Evolutionary conservation across 2,113 vertebrate genomes (phyloP).

Genomic region (Gallinago paraguaiae): DNA sequence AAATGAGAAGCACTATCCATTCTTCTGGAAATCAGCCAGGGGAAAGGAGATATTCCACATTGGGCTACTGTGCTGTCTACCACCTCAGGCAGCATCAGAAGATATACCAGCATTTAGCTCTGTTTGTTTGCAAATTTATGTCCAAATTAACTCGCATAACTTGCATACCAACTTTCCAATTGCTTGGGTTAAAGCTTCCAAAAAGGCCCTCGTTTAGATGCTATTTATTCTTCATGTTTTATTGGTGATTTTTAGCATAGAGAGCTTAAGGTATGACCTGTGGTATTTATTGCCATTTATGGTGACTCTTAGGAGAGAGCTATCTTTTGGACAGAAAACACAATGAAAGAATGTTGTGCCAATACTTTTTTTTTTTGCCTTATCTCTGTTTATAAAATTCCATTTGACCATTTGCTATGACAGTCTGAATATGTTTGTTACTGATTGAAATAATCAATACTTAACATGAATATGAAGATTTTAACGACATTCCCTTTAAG

Average conservation of each 20-base stretch:
- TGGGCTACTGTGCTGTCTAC: neutral
- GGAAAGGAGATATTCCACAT: neutral
- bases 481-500: neutral
- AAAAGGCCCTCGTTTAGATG: neutral
- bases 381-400: neutral
- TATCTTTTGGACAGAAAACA: neutral
- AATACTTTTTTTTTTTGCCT: neutral
- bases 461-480: neutral
- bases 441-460: neutral
- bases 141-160: neutral
- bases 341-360: neutral
- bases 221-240: neutral
- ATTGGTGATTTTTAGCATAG: neutral
- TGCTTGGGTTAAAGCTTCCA: neutral
- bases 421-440: neutral
- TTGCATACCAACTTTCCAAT: neutral
- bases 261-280: neutral
- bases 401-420: neutral
- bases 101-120: neutral
- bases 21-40: neutral
- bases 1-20: neutral
- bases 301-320: neutral
- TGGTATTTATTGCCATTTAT: constrained; percentile 14
- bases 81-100: neutral
- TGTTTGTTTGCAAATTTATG: neutral